Evolutionary conservation across 2,888 invertebrate genomes (phyloP).

Genomic region (Venusia cambrica): DNA sequence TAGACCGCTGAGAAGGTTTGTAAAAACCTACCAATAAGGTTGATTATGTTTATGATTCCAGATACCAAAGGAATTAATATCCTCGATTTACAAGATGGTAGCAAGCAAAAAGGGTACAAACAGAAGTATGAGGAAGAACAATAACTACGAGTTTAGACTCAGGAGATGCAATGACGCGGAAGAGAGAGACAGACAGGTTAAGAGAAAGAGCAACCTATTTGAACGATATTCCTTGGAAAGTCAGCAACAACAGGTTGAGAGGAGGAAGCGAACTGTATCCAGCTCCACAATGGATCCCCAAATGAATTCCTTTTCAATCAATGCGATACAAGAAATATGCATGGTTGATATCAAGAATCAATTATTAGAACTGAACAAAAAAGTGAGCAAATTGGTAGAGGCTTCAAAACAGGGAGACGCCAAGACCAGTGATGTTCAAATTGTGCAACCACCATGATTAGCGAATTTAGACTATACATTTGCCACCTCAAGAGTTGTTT

Average conservation of each 20-base stretch:
- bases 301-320: conserved; percentile 59
- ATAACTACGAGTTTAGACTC: conserved; percentile 68
- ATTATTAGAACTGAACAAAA: conserved; percentile 61
- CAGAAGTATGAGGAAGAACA: conserved; percentile 74
- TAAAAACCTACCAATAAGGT: too few relatives aligned
- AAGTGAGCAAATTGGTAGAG: conserved; percentile 62
- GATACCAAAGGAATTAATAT: conserved; percentile 88
- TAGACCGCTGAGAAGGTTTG: too few relatives aligned
- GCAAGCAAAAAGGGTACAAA: conserved; percentile 84
- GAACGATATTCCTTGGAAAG: conserved; percentile 68
- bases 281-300: conserved; percentile 40
- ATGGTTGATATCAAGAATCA: conserved; percentile 74
- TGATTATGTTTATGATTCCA: conserved; percentile 39
- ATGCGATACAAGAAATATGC: conserved; percentile 72
- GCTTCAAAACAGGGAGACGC: conserved; percentile 58
- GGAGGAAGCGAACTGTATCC: conserved; percentile 60
- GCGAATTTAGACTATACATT: too few relatives aligned
- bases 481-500: conserved; percentile 1
- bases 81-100: conserved; percentile 87
- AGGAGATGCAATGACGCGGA: conserved; percentile 53
- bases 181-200: conserved; percentile 55
- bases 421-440: conserved; percentile 36
- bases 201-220: conserved; percentile 68
- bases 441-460: conserved; percentile 46
- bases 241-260: conserved; percentile 65